Evolutionary conservation across 2,113 vertebrate genomes (phyloP).

Genomic region (Odocoileus hemionus): DNA sequence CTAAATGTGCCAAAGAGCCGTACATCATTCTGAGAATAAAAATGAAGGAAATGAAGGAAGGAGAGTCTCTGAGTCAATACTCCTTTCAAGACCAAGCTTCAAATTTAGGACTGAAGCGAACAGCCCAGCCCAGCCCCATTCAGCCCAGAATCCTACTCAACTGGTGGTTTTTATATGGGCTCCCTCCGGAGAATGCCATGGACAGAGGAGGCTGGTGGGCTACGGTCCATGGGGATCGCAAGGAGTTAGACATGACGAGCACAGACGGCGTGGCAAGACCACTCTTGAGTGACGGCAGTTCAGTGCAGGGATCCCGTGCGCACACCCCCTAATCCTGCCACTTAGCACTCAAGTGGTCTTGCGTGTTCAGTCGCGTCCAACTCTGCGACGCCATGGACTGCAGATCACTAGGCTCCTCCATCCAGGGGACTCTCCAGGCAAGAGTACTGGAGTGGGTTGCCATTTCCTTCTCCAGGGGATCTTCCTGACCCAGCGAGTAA

Average conservation of each 20-base stretch:
- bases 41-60: background rate
- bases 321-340: background rate
- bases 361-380: background rate
- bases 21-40: background rate
- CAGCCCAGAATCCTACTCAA: background rate
- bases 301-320: accelerated
- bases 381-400: background rate
- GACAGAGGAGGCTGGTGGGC: background rate
- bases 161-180: background rate
- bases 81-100: background rate
- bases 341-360: background rate
- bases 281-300: background rate
- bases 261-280: background rate
- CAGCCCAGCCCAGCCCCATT: background rate
- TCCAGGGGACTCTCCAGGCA: background rate
- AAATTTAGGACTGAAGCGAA: background rate
- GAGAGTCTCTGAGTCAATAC: background rate
- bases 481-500: background rate
- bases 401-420: background rate
- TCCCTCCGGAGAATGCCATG: background rate
- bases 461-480: background rate
- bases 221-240: background rate
- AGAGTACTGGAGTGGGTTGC: background rate
- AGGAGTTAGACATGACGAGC: background rate
- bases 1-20: background rate